phyloP scores from a whole-genome alignment of 2,113 vertebrate genomes.

The Chloropsis cyanopogon region DNA sequence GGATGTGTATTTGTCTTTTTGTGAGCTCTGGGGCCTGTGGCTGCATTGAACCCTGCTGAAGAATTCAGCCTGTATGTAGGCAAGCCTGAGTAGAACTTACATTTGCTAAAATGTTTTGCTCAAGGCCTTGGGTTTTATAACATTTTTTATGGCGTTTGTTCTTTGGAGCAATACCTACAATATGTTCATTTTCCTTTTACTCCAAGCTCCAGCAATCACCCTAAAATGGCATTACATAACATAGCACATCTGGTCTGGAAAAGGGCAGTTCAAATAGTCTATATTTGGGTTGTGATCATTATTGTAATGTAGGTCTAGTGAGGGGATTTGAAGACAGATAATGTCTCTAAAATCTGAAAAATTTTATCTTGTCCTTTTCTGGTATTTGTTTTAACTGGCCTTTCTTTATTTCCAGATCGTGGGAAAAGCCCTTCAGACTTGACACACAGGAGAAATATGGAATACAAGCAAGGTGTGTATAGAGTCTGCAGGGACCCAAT shows the following conservation, averaged over 20 bases:
- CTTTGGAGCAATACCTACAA: constrained; percentile 20
- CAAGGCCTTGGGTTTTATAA: constrained; percentile 38
- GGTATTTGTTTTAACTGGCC: background rate
- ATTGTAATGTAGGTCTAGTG: constrained; percentile 18
- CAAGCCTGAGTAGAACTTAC: background rate
- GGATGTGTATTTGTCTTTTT: background rate
- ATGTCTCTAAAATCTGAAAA: background rate
- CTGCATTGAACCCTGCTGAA: background rate
- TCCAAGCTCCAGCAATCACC: constrained; percentile 25
- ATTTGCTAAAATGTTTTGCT: constrained; percentile 22
- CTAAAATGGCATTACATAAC: constrained; percentile 45
- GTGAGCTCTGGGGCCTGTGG: background rate
- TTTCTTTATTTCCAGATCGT: background rate
- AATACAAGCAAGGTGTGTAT: background rate
- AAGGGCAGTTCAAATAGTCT: constrained; percentile 18
- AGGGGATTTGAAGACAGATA: constrained; percentile 7
- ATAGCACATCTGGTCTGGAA: constrained; percentile 42
- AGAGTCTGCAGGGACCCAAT: background rate
- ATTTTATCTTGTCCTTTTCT: background rate
- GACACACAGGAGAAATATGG: background rate
- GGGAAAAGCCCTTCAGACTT: background rate
- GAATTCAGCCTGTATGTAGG: background rate
- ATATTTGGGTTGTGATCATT: constrained; percentile 2
- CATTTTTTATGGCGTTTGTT: background rate
- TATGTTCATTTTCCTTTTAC: constrained; percentile 9